Conservation (phyloP, 2,888 invertebrate species). For the Neelides folsomi region DNA sequence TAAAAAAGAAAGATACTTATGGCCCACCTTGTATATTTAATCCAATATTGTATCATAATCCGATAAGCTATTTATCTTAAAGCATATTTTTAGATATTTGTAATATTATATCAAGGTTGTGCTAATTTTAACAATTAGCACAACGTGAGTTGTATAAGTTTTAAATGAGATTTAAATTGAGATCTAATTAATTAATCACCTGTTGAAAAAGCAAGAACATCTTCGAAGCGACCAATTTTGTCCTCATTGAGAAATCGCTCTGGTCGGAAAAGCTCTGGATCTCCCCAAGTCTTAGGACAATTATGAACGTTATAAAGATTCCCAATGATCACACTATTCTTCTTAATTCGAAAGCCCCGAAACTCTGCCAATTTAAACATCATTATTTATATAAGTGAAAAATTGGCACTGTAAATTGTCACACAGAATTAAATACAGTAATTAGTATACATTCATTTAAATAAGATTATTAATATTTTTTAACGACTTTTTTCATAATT, state of each 20-base stretch:
- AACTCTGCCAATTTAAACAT: conserved; percentile 15
- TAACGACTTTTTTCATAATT: background rate
- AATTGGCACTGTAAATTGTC: no score
- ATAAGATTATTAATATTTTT: background rate
- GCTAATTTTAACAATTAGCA: background rate
- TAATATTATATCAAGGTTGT: background rate
- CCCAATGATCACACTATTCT: conserved; percentile 28
- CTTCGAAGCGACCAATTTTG: conserved; percentile 18
- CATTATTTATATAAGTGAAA: background rate
- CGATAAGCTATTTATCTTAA: background rate
- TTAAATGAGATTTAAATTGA: background rate
- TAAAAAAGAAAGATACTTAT: no score
- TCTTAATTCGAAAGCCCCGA: conserved; percentile 27
- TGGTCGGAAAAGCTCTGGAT: conserved; percentile 29
- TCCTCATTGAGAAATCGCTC: conserved; percentile 19
- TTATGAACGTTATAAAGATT: conserved; percentile 29
- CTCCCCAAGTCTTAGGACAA: conserved; percentile 23
- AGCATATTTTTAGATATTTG: no score
- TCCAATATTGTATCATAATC: conserved; percentile 5
- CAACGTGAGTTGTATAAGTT: background rate
- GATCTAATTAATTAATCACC: conserved; percentile 13
- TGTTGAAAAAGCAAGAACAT: conserved; percentile 29
- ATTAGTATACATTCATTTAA: background rate
- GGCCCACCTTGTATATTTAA: no score
- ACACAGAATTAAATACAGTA: no score